Percentiles rank a stretch among this genome's conserved stretches.
Evolutionary conservation across 1,140 invertebrate genomes (phyloP).

Genomic region (Cydia strobilella): DNA sequence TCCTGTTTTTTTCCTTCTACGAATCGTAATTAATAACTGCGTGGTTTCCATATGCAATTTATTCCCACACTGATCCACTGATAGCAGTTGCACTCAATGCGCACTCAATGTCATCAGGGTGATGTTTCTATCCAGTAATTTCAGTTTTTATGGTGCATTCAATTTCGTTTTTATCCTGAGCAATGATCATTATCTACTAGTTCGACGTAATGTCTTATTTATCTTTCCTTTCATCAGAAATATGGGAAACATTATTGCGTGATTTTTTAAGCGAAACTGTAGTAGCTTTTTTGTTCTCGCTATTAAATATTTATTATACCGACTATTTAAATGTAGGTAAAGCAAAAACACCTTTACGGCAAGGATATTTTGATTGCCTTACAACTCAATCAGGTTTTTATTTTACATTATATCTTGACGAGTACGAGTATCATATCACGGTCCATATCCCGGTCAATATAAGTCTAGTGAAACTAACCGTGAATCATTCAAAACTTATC

Average conservation of each 20-base stretch:
- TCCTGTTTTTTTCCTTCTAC: background rate
- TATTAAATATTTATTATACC: constrained; percentile 17
- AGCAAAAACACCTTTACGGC: background rate
- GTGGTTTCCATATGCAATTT: constrained; percentile 9
- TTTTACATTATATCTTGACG: too few species aligned
- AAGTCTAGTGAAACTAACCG: too few species aligned
- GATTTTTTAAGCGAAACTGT: constrained; percentile 9
- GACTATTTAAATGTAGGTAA: constrained; percentile 17
- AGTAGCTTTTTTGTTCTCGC: constrained; percentile 1
- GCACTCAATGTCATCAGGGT: constrained; percentile 47
- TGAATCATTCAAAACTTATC: too few species aligned
- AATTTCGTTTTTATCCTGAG: constrained; percentile 54
- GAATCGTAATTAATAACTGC: constrained; percentile 14
- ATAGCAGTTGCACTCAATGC: constrained; percentile 35
- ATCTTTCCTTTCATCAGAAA: constrained; percentile 33
- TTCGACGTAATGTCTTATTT: constrained; percentile 43
- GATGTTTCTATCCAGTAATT: constrained; percentile 60
- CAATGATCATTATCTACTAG: constrained; percentile 54
- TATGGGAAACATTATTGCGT: background rate
- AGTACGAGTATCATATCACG: too few species aligned
- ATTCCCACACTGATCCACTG: constrained; percentile 1
- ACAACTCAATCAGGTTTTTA: background rate
- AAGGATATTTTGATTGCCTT: background rate
- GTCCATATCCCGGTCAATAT: too few species aligned
- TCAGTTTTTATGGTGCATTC: constrained; percentile 49